Base-by-base conservation (phyloP, 2,888 invertebrate genomes). In the Nysson spinosus region DNA sequence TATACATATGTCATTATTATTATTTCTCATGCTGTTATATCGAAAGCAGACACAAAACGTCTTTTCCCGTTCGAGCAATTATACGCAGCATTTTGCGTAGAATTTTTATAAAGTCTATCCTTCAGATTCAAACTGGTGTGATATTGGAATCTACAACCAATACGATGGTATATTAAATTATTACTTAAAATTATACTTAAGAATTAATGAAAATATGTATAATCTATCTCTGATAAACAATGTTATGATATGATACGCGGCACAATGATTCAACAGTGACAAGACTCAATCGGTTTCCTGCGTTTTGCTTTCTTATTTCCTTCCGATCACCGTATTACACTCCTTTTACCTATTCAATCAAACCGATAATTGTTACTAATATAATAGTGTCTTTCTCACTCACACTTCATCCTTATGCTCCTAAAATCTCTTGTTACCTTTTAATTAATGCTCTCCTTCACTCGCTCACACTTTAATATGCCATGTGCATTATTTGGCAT, bases 211-310 rank as follows among this genome's bases (percentile, higher is more conserved):
- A 67, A 72, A 69, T 69, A 75, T 70, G 66, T 68, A 58, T 69
- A 65, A 64, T 67, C 62, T 68, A 46, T 57, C 44, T 60, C 54
- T 60, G 40, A 65, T 65, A 69, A 63, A 74, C 67, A 70, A 72
- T 65, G 58, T 75, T 72, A 79, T 82, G 83, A 84, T 84, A 84
- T 84, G 84, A 75, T 80, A 81, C 78, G 77, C 78, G 78, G 75
- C 77, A 79, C 77, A 75, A 77, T 83, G 75, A 79, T 80, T 75
- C 72, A 75, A 80, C 72, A 75, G 72, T 78, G 77, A 83, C 77
- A 72, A 76, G 77, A 72, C 49, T 69, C 57, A 63, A 51, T 65
- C 63, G 52, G 39, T 63, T 56, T 63, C 58, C 47, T 58, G 44
- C 55, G 43, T 63, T 49, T 51, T 46, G 47, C 47, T 40, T 43